These are phyloP conservation scores for Zonotrichia albicollis DNA, from an alignment of 2,797 vertebrate species.

Conservation along the genomic window DNA sequence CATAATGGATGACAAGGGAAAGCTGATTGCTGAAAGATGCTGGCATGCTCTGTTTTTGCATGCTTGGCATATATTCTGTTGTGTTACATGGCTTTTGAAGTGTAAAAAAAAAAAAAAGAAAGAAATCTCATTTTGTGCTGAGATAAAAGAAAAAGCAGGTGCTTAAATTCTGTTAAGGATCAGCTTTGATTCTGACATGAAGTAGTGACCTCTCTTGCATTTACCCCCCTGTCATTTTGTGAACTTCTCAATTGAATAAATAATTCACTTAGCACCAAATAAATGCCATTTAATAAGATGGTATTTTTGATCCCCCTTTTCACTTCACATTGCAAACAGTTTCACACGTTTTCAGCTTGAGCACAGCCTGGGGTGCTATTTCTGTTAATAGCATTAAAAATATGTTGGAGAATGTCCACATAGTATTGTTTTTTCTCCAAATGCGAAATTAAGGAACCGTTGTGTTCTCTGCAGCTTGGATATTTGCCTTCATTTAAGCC, in stretches of 20 bases:
- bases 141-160: slow-evolving; percentile 51
- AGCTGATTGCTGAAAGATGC: slow-evolving; percentile 58
- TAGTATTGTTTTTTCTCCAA: slow-evolving; percentile 6
- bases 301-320: slow-evolving; percentile 27
- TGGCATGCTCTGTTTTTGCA: slow-evolving; percentile 37
- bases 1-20: slow-evolving; percentile 54
- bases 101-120: background rate
- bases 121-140: slow-evolving; percentile 33
- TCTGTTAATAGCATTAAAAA: slow-evolving; percentile 37
- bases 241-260: slow-evolving; percentile 24
- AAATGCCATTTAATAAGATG: slow-evolving; percentile 31
- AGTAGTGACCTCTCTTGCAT: background rate
- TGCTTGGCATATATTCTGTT: slow-evolving; percentile 33
- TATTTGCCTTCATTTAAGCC: slow-evolving; percentile 18
- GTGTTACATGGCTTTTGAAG: slow-evolving; percentile 54
- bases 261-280: slow-evolving; percentile 13
- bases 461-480: background rate
- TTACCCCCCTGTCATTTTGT: background rate
- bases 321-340: background rate
- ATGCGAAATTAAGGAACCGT: slow-evolving; percentile 3
- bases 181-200: slow-evolving; percentile 35
- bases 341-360: slow-evolving; percentile 21
- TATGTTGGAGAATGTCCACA: background rate
- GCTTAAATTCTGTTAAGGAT: slow-evolving; percentile 31
- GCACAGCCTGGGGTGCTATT: slow-evolving; percentile 23